Conservation (phyloP, 2,797 vertebrate species). For the Australoheros facetus region DNA sequence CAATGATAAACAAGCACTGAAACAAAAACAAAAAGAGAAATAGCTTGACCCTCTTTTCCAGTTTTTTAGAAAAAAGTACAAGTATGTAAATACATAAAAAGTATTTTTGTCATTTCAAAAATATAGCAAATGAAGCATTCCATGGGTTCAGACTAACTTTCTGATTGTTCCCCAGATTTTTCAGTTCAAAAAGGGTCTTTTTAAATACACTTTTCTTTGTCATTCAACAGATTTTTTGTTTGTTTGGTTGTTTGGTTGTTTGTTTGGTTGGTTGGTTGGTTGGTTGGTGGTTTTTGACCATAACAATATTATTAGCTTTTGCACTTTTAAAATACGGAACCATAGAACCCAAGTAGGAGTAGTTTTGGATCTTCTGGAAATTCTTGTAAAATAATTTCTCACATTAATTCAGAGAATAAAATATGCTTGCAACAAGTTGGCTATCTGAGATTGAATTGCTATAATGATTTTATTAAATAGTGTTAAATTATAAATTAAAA, state of each 20-base stretch:
- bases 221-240: too few species aligned
- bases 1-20: background rate
- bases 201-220: too few species aligned
- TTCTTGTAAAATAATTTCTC: background rate
- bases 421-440: background rate
- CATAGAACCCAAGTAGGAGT: background rate
- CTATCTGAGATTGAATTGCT: background rate
- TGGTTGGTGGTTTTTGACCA: background rate
- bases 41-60: too few species aligned
- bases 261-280: too few species aligned
- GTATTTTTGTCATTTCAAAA: fast-evolving
- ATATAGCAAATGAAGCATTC: too few species aligned
- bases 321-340: background rate
- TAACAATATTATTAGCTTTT: background rate
- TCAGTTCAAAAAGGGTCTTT: too few species aligned
- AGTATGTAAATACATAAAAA: background rate
- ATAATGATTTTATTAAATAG: background rate
- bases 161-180: too few species aligned
- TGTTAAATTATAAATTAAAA: background rate
- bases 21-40: background rate
- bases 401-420: background rate
- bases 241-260: fast-evolving
- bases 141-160: too few species aligned
- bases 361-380: background rate
- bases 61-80: background rate